Conservation (phyloP, 2,113 vertebrate species). For the Chionomys nivalis region DNA sequence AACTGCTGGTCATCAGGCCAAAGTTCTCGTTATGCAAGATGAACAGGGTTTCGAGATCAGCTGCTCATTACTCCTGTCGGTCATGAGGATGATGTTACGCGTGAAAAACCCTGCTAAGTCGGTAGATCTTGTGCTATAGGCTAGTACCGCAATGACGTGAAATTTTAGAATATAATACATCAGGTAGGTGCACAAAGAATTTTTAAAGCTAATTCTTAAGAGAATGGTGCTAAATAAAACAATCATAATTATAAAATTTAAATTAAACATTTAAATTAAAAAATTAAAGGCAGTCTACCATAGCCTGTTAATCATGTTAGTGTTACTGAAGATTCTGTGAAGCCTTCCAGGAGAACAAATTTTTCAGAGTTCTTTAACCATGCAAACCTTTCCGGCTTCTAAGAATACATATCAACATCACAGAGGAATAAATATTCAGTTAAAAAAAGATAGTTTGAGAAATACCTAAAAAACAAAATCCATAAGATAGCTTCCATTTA, state of each 20-base stretch:
- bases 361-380: conserved; percentile 25
- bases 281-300: neutral
- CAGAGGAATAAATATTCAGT: conserved; percentile 5
- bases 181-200: neutral
- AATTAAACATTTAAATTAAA: no score
- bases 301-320: neutral
- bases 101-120: neutral
- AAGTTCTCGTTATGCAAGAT: neutral
- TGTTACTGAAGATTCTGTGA: conserved; percentile 44
- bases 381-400: conserved; percentile 31
- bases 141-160: neutral
- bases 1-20: neutral
- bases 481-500: neutral
- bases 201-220: neutral
- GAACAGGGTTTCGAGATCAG: neutral
- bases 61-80: neutral
- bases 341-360: neutral
- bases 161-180: neutral
- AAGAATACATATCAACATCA: conserved; percentile 49
- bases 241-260: neutral
- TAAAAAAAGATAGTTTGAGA: neutral
- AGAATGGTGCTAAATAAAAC: neutral
- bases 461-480: neutral
- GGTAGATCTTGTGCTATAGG: neutral
- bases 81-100: neutral